phyloP scores from a whole-genome alignment of 2,797 vertebrate genomes.

The Champsocephalus gunnari region DNA sequence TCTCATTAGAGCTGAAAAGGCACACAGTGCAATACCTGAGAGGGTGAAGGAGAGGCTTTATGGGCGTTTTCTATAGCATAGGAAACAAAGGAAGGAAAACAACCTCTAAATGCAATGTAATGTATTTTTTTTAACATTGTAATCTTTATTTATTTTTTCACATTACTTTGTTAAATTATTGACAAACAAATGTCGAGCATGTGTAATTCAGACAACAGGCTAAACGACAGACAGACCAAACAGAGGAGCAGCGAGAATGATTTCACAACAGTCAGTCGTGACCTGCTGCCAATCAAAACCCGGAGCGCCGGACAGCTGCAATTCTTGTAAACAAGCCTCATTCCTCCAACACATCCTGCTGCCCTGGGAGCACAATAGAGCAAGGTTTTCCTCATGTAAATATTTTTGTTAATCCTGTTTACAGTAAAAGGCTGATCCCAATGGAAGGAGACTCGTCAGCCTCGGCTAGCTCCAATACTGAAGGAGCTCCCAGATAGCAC shows the following conservation, averaged over 20 bases:
- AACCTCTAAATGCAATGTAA: background rate
- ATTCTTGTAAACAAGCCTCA: constrained; percentile 61
- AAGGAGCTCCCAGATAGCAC: constrained; percentile 13
- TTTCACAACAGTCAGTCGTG: constrained; percentile 45
- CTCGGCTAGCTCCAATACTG: constrained; percentile 13
- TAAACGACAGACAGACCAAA: background rate
- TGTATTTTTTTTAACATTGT: background rate
- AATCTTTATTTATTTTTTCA: background rate
- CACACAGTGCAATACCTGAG: constrained; percentile 24
- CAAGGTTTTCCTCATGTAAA: constrained; percentile 67
- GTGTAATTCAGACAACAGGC: background rate
- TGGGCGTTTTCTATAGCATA: background rate
- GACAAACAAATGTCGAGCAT: background rate
- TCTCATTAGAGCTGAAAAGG: constrained; percentile 68
- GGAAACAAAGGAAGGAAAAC: background rate
- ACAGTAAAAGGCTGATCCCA: constrained; percentile 60
- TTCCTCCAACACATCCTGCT: constrained; percentile 67
- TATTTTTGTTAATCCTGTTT: constrained; percentile 76
- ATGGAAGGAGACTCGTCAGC: constrained; percentile 34
- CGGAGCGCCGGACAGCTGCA: constrained; percentile 47
- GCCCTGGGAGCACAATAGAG: constrained; percentile 63
- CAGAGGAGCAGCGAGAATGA: constrained; percentile 1
- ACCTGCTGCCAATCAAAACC: constrained; percentile 66
- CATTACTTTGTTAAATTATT: background rate
- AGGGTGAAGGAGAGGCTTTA: constrained; percentile 17